Percentiles rank a stretch among this genome's conserved stretches.
These are phyloP conservation scores for Xestia c-nigrum DNA, from an alignment of 2,888 invertebrate species.

Conservation along the genomic window DNA sequence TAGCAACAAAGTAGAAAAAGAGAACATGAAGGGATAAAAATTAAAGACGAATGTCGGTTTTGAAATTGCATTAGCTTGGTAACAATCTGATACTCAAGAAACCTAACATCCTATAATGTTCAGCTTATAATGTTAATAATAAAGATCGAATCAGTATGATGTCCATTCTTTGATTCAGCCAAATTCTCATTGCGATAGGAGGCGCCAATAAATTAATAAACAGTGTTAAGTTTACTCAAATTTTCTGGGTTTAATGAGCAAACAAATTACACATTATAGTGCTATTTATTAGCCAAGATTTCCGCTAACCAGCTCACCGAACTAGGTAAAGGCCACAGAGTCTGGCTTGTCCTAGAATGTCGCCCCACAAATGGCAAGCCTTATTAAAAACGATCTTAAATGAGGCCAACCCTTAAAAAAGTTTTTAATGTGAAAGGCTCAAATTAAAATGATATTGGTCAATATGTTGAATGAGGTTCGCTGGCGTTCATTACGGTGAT, in stretches of 20 bases:
- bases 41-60: background rate
- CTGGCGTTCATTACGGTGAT: conserved; percentile 45
- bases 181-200: background rate
- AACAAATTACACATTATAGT: conserved; percentile 2
- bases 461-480: conserved; percentile 29
- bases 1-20: background rate
- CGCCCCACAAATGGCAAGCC: conserved; percentile 55
- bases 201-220: background rate
- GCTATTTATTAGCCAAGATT: conserved; percentile 44
- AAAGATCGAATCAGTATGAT: background rate
- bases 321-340: conserved; percentile 62
- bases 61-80: background rate
- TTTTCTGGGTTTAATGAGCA: conserved; percentile 11
- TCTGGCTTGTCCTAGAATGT: conserved; percentile 48
- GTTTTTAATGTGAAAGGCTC: conserved; percentile 14
- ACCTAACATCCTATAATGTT: conserved; percentile 1
- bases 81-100: background rate
- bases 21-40: background rate
- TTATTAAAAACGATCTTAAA: conserved; percentile 59
- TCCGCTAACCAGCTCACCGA: conserved; percentile 39
- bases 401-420: conserved; percentile 51
- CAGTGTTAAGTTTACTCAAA: background rate
- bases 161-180: background rate
- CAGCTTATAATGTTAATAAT: conserved; percentile 2
- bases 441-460: conserved; percentile 28